phyloP scores from a whole-genome alignment of 1,140 invertebrate species.

The Procambarus clarkii region DNA sequence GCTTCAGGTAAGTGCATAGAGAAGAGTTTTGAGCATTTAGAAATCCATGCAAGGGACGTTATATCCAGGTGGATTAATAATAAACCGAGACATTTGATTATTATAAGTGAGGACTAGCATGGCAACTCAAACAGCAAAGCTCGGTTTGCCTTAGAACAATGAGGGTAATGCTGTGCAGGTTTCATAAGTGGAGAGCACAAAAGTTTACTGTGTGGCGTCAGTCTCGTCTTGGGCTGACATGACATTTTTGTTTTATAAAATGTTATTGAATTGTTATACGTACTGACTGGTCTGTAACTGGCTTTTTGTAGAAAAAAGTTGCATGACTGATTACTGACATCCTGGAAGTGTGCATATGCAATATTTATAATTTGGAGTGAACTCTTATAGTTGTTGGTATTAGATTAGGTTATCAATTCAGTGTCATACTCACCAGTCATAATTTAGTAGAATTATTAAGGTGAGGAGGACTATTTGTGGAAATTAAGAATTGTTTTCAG shows the following conservation, averaged over 20 bases:
- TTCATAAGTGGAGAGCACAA: background rate
- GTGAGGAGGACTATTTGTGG: conserved; percentile 32
- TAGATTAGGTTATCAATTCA: background rate
- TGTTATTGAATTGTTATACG: background rate
- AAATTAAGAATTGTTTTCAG: conserved; percentile 10
- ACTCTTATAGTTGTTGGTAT: background rate
- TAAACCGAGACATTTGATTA: background rate
- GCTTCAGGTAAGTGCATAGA: background rate
- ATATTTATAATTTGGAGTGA: background rate
- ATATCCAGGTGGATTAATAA: background rate
- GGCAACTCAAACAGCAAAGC: background rate
- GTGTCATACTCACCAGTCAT: background rate
- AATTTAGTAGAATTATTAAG: conserved; percentile 9
- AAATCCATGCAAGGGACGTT: background rate
- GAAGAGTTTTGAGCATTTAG: background rate
- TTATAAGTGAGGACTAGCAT: background rate
- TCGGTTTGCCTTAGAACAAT: background rate
- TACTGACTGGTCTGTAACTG: background rate
- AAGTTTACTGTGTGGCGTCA: background rate
- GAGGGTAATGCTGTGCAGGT: background rate
- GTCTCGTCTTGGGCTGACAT: background rate
- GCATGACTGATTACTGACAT: background rate
- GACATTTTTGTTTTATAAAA: background rate
- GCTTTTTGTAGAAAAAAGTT: background rate
- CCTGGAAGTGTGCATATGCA: background rate